phyloP scores from a whole-genome alignment of 2,797 vertebrate genomes.

The Acanthurus leucopareius region DNA sequence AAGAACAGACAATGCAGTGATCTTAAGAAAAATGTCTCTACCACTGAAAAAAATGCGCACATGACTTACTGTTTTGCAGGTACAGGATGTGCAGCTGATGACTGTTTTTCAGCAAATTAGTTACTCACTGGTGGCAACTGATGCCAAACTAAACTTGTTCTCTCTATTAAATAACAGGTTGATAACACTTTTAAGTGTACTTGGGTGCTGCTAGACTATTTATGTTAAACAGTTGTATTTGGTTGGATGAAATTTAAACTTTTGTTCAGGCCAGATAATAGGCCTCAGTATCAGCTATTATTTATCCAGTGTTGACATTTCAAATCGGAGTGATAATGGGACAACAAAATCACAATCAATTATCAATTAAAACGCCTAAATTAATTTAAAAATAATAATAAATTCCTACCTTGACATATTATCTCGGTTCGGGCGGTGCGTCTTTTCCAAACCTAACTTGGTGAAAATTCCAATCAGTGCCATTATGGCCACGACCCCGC shows the following conservation, averaged over 20 bases:
- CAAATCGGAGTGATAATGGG: too few species aligned
- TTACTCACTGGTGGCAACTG: not conserved
- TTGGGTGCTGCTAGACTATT: not conserved
- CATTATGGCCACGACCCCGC: constrained; percentile 97
- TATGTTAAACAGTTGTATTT: not conserved
- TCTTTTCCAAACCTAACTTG: constrained; percentile 97
- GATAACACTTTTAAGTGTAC: not conserved
- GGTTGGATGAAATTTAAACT: not conserved
- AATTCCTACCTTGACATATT: constrained; percentile 93
- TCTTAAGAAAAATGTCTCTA: not conserved
- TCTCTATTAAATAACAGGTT: not conserved
- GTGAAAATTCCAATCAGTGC: constrained; percentile 98
- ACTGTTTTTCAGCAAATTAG: not conserved
- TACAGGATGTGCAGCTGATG: too few species aligned
- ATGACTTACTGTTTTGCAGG: not conserved
- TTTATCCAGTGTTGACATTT: not conserved
- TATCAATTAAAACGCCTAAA: not conserved
- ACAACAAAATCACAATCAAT: not conserved
- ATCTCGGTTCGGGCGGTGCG: constrained; percentile 94
- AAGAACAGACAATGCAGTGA: not conserved
- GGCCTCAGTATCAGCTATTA: not conserved
- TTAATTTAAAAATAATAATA: not conserved
- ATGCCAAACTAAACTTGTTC: not conserved
- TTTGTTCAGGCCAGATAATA: not conserved
- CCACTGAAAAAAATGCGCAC: not conserved